phyloP scores from a whole-genome alignment of 2,113 vertebrate genomes.

The Aramus guarauna region DNA sequence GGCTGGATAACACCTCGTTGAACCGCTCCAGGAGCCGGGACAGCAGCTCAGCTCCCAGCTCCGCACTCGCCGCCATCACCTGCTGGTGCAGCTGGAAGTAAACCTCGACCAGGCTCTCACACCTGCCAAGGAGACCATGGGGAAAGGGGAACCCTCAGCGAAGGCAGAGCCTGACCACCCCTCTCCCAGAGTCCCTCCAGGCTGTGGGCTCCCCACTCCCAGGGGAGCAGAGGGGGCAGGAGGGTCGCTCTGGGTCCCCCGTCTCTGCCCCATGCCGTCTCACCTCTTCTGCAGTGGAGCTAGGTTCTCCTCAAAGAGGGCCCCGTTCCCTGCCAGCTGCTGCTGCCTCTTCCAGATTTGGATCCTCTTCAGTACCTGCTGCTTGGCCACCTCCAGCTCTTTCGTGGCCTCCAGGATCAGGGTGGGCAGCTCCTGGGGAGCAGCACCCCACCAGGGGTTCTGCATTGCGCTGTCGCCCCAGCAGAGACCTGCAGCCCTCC shows the following conservation, averaged over 20 bases:
- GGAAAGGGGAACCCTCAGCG: neutral
- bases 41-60: constrained; percentile 72
- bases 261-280: neutral
- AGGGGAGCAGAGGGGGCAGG: neutral
- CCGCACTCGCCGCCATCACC: constrained; percentile 67
- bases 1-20: constrained; percentile 71
- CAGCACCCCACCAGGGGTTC: neutral
- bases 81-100: constrained; percentile 87
- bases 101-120: constrained; percentile 85
- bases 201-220: rapidly evolving
- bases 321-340: constrained; percentile 87
- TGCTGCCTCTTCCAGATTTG: constrained; percentile 89
- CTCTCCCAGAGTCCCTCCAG: rapidly evolving
- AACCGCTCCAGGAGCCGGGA: constrained; percentile 76
- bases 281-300: constrained; percentile 71
- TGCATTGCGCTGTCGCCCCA: rapidly evolving
- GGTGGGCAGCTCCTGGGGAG: constrained; percentile 34
- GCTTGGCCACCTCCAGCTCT: constrained; percentile 79
- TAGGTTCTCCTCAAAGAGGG: constrained; percentile 85
- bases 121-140: constrained; percentile 67
- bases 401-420: constrained; percentile 71
- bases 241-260: neutral
- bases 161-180: rapidly evolving
- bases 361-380: constrained; percentile 79
- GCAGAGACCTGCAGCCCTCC: neutral